Evolutionary conservation across 2,797 vertebrate species (phyloP), one percentile per base, ranked within the genome.

Genomic region (Esox masquinongy): DNA sequence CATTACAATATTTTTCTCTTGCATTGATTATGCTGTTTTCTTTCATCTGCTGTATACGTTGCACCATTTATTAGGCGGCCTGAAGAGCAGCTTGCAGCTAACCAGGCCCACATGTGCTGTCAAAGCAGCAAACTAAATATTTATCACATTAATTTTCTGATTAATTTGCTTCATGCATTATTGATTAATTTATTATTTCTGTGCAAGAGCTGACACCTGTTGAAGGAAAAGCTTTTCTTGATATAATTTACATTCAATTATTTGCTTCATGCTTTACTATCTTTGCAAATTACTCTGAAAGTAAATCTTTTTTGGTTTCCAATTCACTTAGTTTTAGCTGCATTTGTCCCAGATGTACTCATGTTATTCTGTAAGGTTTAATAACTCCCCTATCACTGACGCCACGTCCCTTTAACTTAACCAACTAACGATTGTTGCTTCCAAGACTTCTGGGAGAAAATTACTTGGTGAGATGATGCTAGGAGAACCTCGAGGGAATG

Each of bases 231-330:
- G n/a, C 29, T 39, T 26, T 59, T 69, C 7, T 24, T 61, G 2
- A 8, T 31, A 12, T 61, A n/a, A 22, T 61, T 16, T 34, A 6
- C 16, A 16, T 70, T 14, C 43, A 26, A 70, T 49, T 71, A 53
- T 53, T 53, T 26, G 17, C 64, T 31, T 34, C 17, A 17, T 36
- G 64, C 31, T 36, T 36, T 24, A 69, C 56, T n/a, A 24, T 67
- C 68, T 3, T 31, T 59, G 34, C 29, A 43, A 74, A 67, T 34
- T 29, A 22, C 51, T 72, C 50, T 76, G 59, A 79, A 79, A 74
- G 74, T 82, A 82, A 82, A 68, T 49, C 70, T 73, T 67, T 68
- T 17, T 22, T 74, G 72, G 49, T 39, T 39, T 77, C 29, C 31
- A 5, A 72, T 49, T 19, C 19, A 36, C 59, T 22, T 15, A 24